Base-by-base conservation (phyloP, 2,797 vertebrate species). In the Gymnoscopelus microlampas region DNA sequence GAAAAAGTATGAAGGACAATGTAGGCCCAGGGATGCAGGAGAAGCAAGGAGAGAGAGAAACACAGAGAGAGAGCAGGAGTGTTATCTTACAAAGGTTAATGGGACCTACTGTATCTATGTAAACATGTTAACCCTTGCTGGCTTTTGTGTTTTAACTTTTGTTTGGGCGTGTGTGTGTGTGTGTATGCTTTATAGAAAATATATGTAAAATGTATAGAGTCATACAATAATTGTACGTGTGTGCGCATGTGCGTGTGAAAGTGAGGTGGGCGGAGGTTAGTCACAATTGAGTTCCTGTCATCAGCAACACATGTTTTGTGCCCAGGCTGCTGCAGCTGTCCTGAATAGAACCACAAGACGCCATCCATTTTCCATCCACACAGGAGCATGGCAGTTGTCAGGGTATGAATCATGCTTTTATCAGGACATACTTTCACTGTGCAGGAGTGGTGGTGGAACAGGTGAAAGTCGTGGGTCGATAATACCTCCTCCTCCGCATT, bases 1-100 rank as follows among this genome's bases (percentile, higher is more conserved):
- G 81, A 85, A 81, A 88, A 77, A 78, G 84, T 63, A 77, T 73
- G 88, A 87, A 81, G 87, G 88, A 88, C 85, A 76, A 83, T 56
- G 58, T 60, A 76, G 79, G 86, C 82, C 68, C 64, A 60, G 69
- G 70, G 73, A 83, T 62, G 76, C 50, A 74, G 73, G 58, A 60
- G 53, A 69, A 13, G 53, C 5, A 53, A 15, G 57, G 29, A 59
- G 56, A 82, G 77, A 72, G 68, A 74, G 6, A 2, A 61, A 54
- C 59, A 23, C 48, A 24, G 56, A 12, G 57, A 13, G 57, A 60
- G 48, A 60, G 9, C 12, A 19, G n/a, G 58, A 54, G 69, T 0
- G 69, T 10, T 65, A 65, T 62, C 66, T 49, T 57, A 14, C 72
- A 81, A 74, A 87, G 85, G 82, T 80, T 83, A 82, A 85, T 79